phyloP scores from a whole-genome alignment of 1,140 invertebrate genomes.

The Lordiphosa clarofinis region DNA sequence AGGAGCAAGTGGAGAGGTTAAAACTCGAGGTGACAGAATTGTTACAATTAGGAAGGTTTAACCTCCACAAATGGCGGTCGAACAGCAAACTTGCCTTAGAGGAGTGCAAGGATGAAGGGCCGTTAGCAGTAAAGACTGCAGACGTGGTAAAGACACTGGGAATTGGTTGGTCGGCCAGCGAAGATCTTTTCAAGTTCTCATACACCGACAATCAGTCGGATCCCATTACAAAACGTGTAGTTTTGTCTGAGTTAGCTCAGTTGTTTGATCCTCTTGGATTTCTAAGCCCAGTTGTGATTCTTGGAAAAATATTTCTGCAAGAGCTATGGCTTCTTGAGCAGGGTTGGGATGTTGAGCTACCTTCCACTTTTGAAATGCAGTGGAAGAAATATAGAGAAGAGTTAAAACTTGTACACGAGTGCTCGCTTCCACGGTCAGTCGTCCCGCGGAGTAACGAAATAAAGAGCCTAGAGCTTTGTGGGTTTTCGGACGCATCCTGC shows the following conservation, averaged over 20 bases:
- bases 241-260: constrained; percentile 18
- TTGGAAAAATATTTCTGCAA: constrained; percentile 16
- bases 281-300: constrained; percentile 7
- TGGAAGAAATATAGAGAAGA: constrained; percentile 3
- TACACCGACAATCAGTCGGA: not conserved
- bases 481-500: constrained; percentile 1
- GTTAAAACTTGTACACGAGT: not conserved
- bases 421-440: not conserved
- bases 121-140: not conserved
- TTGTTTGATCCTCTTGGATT: constrained; percentile 14
- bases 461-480: not conserved
- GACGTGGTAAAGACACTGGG: constrained; percentile 1
- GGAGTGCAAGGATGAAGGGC: not conserved
- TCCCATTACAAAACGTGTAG: not conserved
- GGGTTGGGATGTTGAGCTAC: constrained; percentile 6
- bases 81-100: not conserved
- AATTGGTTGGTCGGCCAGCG: constrained; percentile 2
- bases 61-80: not conserved
- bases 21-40: not conserved
- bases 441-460: not conserved
- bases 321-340: constrained; percentile 14
- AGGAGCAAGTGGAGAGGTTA: not conserved
- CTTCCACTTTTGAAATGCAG: constrained; percentile 1
- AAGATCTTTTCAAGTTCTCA: not conserved
- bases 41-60: not conserved